Percentiles rank a stretch among this genome's conserved stretches.
Evolutionary conservation across 2,888 invertebrate genomes (phyloP).

Genomic region (Rhingia campestris): DNA sequence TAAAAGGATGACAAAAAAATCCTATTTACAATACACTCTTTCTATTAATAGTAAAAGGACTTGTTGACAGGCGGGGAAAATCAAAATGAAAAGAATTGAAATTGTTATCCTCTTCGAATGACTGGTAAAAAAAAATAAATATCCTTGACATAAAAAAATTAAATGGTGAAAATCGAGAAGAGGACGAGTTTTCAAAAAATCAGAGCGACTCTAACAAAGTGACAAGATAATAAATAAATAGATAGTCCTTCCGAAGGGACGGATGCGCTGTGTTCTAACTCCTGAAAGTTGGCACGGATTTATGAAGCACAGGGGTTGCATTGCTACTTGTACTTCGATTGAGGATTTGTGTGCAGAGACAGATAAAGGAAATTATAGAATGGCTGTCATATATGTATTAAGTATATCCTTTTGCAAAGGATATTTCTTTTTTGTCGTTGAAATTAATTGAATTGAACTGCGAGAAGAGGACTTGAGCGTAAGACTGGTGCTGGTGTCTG

Average conservation of each 20-base stretch:
- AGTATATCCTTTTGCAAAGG: conserved; percentile 56
- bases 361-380: conserved; percentile 76
- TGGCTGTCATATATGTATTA: conserved; percentile 80
- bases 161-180: conserved; percentile 66
- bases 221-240: conserved; percentile 75
- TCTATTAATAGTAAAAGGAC: conserved; percentile 67
- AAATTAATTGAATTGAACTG: conserved; percentile 80
- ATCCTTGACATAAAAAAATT: conserved; percentile 69
- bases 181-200: conserved; percentile 44
- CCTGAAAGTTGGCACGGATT: conserved; percentile 31
- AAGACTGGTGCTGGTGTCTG: conserved; percentile 51
- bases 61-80: conserved; percentile 72
- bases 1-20: conserved; percentile 54
- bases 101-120: conserved; percentile 29
- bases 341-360: conserved; percentile 54
- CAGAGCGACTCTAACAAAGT: conserved; percentile 64
- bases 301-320: conserved; percentile 39
- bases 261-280: conserved; percentile 9
- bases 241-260: conserved; percentile 66
- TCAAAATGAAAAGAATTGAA: conserved; percentile 58
- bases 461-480: conserved; percentile 32
- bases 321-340: conserved; percentile 26
- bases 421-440: conserved; percentile 78
- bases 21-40: conserved; percentile 64
- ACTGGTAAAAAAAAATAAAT: conserved; percentile 70